Evolutionary conservation across 1,140 invertebrate species (phyloP).

Genomic region (Helicoverpa armigera): DNA sequence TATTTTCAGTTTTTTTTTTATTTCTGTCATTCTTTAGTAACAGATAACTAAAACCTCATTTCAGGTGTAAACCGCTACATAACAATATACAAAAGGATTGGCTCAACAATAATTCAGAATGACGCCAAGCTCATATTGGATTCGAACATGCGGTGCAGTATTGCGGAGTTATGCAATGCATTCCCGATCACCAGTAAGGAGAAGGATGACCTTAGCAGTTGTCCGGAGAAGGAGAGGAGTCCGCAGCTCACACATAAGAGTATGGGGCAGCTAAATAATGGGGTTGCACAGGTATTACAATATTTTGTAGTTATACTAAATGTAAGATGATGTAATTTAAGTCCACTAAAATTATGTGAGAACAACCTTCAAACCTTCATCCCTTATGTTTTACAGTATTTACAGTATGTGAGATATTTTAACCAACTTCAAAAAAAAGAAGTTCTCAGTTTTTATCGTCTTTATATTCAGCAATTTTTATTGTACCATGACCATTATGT

Average conservation of each 20-base stretch:
- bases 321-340: too few relatives aligned
- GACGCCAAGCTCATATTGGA: conserved; percentile 91
- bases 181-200: conserved; percentile 92
- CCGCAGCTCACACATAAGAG: conserved; percentile 77
- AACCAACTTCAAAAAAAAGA: too few relatives aligned
- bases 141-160: conserved; percentile 88
- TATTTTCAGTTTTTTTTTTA: too few relatives aligned
- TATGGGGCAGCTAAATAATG: conserved; percentile 79
- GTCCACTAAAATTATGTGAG: not conserved
- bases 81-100: conserved; percentile 92
- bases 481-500: too few relatives aligned
- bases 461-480: too few relatives aligned
- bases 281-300: conserved; percentile 72
- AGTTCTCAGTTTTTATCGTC: too few relatives aligned
- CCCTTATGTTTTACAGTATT: too few relatives aligned
- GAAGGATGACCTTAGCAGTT: conserved; percentile 82
- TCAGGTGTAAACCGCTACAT: conserved; percentile 90
- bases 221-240: conserved; percentile 79
- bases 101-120: conserved; percentile 90
- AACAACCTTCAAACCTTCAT: too few relatives aligned
- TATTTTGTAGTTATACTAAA: too few relatives aligned
- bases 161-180: conserved; percentile 87
- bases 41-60: conserved; percentile 38
- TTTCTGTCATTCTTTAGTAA: not conserved
- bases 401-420: too few relatives aligned